Evolutionary conservation across 2,113 vertebrate genomes (phyloP), one percentile per base, ranked within the genome.

Genomic region (Danionella cerebrum): DNA sequence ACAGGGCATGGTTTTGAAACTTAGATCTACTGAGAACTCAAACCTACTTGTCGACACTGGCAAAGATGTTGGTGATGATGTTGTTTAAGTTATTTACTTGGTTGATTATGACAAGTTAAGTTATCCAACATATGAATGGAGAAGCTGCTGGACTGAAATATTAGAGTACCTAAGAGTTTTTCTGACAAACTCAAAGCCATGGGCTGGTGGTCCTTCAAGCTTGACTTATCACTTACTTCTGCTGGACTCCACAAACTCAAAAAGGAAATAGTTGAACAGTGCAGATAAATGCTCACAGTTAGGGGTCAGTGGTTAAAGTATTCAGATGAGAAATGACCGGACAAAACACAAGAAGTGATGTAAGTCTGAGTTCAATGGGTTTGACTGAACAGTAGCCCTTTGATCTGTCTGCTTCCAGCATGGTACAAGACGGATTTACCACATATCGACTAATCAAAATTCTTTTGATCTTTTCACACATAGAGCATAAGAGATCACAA

Each of bases 281-380:
- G 3, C 50, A 33, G n/a, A 71, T 65, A 38, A 72, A 58, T 53
- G 29, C 64, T 21, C 18, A 59, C 18, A 13, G 29, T 64, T 21
- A 64, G 36, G 16, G 51, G 42, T 42, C 10, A 24, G 47, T 25
- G 45, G 42, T 16, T 3, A 68, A 75, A 53, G 59, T 60, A 62
- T 70, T 69, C 76, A 50, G 60, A 35, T 63, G 45, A 58, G 47
- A 75, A 72, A 44, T 58, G 68, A 70, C 33, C 10, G 69, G 45
- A 39, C n/a, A 68, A 42, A 63, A 35, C 54, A 42, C 5, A n/a
- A 36, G 22, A 45, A 57, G 16, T 25, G n/a, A 65, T 31, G 21
- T 35, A 9, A 29, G 11, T 68, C 64, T 31, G 24, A 70, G 72
- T 72, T 71, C 44, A 67, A 35, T 14, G 48, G 24, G 73, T 64